A percentile compares a stretch with the other conserved stretches of the same genome.
Conservation (phyloP, 2,113 vertebrate genomes). For the Ageneiosus marmoratus region DNA sequence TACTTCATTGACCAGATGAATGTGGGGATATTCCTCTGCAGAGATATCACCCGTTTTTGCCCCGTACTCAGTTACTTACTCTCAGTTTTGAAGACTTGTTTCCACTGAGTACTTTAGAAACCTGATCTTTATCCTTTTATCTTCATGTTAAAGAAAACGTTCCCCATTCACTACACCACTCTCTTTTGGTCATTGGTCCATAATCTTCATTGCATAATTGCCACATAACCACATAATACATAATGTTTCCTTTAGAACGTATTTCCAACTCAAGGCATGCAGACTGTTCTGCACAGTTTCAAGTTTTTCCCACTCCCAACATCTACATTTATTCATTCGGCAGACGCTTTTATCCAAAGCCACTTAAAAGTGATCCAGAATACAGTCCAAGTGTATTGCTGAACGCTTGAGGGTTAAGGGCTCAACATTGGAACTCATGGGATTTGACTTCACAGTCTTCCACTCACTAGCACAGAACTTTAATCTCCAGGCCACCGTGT, state of each 20-base stretch:
- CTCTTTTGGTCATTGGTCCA: background rate
- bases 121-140: background rate
- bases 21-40: background rate
- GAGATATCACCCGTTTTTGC: background rate
- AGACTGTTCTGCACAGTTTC: background rate
- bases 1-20: constrained; percentile 13
- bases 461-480: constrained; percentile 16
- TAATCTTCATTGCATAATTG: background rate
- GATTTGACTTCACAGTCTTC: constrained; percentile 21
- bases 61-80: background rate
- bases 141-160: background rate
- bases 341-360: constrained; percentile 7
- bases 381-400: background rate
- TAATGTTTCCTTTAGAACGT: background rate
- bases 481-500: constrained; percentile 26
- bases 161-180: background rate
- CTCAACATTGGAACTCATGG: constrained; percentile 1
- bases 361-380: constrained; percentile 24
- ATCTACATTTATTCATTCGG: background rate
- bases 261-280: background rate
- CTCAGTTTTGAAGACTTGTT: background rate
- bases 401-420: constrained; percentile 17
- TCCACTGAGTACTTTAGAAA: constrained; percentile 5
- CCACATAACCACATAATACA: constrained; percentile 8
- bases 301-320: background rate